Evolutionary conservation across 2,888 invertebrate species (phyloP).

Genomic region (Campopleginae sp.): DNA sequence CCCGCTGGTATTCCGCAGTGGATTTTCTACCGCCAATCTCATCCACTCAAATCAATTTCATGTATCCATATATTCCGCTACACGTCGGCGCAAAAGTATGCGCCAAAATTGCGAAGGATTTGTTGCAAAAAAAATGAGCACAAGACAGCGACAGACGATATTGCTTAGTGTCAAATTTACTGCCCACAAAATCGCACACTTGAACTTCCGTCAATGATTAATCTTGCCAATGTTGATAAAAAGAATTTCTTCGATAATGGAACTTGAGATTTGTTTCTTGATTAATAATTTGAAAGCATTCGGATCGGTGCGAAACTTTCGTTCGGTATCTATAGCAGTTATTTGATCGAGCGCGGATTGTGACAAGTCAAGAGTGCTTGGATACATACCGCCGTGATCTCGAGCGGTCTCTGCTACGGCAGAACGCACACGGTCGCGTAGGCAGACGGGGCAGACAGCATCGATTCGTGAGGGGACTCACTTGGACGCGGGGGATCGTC

Average conservation of each 20-base stretch:
- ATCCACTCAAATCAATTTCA: constrained; percentile 26
- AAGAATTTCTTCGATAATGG: neutral
- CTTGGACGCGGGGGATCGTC: constrained; percentile 46
- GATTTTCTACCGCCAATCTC: constrained; percentile 38
- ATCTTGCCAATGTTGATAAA: neutral
- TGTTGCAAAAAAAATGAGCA: neutral
- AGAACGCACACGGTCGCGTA: constrained; percentile 52
- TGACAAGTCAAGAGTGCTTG: constrained; percentile 47
- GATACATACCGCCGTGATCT: constrained; percentile 45
- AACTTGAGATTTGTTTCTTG: too few species aligned
- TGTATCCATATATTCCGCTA: neutral
- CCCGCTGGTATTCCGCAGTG: constrained; percentile 43
- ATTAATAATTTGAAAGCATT: too few species aligned
- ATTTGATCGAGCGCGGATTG: constrained; percentile 36
- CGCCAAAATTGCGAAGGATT: neutral
- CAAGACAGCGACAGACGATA: neutral
- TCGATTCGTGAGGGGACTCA: constrained; percentile 53
- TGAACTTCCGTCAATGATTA: neutral
- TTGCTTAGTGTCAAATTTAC: neutral
- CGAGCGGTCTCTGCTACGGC: constrained; percentile 36
- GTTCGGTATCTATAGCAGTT: neutral
- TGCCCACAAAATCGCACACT: neutral
- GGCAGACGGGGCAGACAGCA: constrained; percentile 58
- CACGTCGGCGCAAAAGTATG: neutral
- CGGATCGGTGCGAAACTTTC: too few species aligned